Evolutionary conservation across 2,888 invertebrate genomes (phyloP), one percentile per base, ranked within the genome.

Genomic region (Calameuta idolon): DNA sequence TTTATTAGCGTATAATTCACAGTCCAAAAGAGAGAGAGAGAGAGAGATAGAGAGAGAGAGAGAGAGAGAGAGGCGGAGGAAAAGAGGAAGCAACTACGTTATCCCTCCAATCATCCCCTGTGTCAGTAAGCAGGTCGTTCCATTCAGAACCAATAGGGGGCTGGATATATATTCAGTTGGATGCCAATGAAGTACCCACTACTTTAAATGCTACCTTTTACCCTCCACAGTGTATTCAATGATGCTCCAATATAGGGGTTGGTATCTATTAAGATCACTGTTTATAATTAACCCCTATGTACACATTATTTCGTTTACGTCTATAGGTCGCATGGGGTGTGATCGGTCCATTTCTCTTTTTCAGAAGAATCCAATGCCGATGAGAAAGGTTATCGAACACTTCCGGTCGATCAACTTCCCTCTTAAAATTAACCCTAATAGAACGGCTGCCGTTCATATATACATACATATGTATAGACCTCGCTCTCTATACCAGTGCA

Each of bases 1-100:
- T 86, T 86, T 83, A 85, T 86, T 85, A 86, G 55, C 23, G 55
- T 23, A 55, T 55, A 55, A 55, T 55, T 55, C 55, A 55, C 55
- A 55, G 23, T 55, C 23, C 55, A 23, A 55, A 9, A 23, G 55
- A 55, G 55, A 55, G 55, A 23, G 23, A 23, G 9, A 23, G 23
- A 23, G 23, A 23, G 55, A 55, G 40, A 23, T 15, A 40, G 15
- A 23, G 5, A 5, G 40, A 40, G 40, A 40, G 40, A 23, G 15
- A 23, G 15, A 23, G 40, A 23, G 40, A 40, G 40, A 40, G 5
- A 23, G 15, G 12, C 3, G 15, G 9, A 55, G 55, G 55, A 55
- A 55, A 55, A 23, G 55, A 55, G 55, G 55, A 55, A 55, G 55
- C 1, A 55, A 55, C 55, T 55, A 55, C 23, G 55, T 55, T 55